Conservation (phyloP, 2,113 vertebrate species). For the Oriolus oriolus region DNA sequence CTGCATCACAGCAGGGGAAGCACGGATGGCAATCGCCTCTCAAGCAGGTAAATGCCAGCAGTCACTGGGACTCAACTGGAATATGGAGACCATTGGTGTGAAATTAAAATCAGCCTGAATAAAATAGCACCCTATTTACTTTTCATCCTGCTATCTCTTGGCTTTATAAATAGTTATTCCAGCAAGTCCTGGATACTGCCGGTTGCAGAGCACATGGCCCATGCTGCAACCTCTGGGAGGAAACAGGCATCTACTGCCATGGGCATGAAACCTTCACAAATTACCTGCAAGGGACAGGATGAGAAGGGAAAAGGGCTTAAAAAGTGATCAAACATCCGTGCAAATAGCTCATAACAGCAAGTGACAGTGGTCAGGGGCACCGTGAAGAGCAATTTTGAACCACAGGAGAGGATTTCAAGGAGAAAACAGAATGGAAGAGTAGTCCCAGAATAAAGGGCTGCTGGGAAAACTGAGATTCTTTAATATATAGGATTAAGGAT, state of each 20-base stretch:
- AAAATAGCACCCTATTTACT: neutral
- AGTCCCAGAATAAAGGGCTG: slow-evolving; percentile 30
- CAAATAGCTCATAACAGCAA: neutral
- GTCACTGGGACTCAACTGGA: neutral
- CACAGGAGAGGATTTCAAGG: slow-evolving; percentile 40
- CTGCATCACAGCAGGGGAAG: neutral
- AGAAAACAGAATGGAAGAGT: slow-evolving; percentile 15
- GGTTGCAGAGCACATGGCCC: neutral
- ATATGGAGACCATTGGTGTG: neutral
- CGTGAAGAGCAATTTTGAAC: slow-evolving; percentile 39
- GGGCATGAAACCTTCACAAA: neutral
- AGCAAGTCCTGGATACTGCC: neutral
- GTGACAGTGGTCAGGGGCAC: slow-evolving; percentile 14
- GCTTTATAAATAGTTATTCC: neutral
- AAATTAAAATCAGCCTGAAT: neutral
- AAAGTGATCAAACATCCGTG: neutral
- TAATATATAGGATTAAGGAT: slow-evolving; percentile 63
- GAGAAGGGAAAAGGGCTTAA: neutral
- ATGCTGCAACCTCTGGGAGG: neutral
- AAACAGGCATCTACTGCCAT: neutral
- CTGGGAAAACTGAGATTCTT: slow-evolving; percentile 54
- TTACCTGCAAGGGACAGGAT: neutral
- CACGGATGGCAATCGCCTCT: accelerated
- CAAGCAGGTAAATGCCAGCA: neutral
- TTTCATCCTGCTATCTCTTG: neutral